Evolutionary conservation across 2,888 invertebrate species (phyloP), one percentile per base, ranked within the genome.

Genomic region (Aphidoletes aphidimyza): DNA sequence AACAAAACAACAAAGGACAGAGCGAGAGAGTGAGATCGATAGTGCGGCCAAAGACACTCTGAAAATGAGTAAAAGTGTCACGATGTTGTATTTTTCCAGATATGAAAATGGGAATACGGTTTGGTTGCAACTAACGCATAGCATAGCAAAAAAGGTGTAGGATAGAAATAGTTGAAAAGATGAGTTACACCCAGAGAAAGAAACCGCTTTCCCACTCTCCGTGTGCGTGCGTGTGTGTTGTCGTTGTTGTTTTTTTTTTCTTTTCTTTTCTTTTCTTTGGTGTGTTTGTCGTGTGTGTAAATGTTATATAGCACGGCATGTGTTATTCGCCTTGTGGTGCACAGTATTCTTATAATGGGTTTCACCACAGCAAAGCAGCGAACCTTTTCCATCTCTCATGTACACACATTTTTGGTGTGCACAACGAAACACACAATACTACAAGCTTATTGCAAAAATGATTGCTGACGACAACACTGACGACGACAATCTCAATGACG

Each of bases 301-400:
- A 69, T 30, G 69, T 69, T 9, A n/a, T n/a, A n/a, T n/a, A 30
- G 26, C 69, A 69, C 69, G 69, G 69, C 69, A 30, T 69, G 69
- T 69, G 69, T 69, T 69, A 30, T 69, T 69, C 69, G 69, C 69
- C 69, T 69, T 69, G 14, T 69, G 69, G 69, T 69, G 14, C 69
- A 69, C 30, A 5, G 30, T 34, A 69, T 30, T 11, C 22, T 69
- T 69, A 69, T 69, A 69, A 69, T 69, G 30, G 69, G 8, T n/a
- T 14, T 69, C 69, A 34, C 69, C 69, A 69, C 69, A 69, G 69
- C 30, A 11, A 17, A 69, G 69, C 69, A 69, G 11, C n/a, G 9
- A 69, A 30, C 69, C 69, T 30, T 69, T 69, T 69, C 17, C 54
- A 54, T 54, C 54, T n/a, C n/a, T n/a, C n/a, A n/a, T n/a, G n/a